Evolutionary conservation across 2,113 vertebrate genomes (phyloP).

Genomic region (Gobiocypris rarus): DNA sequence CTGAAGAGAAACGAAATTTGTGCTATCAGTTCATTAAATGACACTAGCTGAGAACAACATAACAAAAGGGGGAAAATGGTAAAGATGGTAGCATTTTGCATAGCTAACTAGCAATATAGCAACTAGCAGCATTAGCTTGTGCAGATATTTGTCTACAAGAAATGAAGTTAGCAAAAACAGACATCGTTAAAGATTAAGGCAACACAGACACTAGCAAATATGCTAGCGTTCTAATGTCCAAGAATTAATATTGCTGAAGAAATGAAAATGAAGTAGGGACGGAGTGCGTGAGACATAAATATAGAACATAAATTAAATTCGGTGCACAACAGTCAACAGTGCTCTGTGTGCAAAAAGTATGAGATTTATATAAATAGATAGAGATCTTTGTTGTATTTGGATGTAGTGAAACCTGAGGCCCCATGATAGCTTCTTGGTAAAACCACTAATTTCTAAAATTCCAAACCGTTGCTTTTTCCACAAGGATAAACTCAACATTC

Average conservation of each 20-base stretch:
- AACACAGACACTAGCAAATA: neutral
- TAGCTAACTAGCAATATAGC: neutral
- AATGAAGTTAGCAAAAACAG: neutral
- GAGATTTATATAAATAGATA: conserved; percentile 51
- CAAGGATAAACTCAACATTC: conserved; percentile 39
- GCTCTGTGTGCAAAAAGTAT: neutral
- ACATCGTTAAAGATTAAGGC: neutral
- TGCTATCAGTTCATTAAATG: neutral
- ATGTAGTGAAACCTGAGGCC: conserved; percentile 52
- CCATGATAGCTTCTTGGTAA: conserved; percentile 31
- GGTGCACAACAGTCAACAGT: neutral
- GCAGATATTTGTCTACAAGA: neutral
- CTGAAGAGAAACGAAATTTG: neutral
- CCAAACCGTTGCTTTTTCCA: conserved; percentile 22
- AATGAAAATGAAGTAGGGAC: neutral
- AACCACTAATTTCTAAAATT: conserved; percentile 33
- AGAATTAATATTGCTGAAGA: neutral
- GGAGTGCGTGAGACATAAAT: conserved; percentile 31
- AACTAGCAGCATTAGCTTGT: conserved; percentile 10
- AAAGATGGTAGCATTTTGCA: conserved; percentile 10
- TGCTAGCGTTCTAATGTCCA: neutral
- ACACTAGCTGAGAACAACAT: neutral
- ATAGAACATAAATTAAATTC: conserved; percentile 18
- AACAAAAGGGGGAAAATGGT: neutral
- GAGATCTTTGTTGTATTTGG: conserved; percentile 33